Percentiles rank a stretch among this genome's conserved stretches.
Conservation (phyloP, 2,797 vertebrate species). For the Tarsius wallacei region DNA sequence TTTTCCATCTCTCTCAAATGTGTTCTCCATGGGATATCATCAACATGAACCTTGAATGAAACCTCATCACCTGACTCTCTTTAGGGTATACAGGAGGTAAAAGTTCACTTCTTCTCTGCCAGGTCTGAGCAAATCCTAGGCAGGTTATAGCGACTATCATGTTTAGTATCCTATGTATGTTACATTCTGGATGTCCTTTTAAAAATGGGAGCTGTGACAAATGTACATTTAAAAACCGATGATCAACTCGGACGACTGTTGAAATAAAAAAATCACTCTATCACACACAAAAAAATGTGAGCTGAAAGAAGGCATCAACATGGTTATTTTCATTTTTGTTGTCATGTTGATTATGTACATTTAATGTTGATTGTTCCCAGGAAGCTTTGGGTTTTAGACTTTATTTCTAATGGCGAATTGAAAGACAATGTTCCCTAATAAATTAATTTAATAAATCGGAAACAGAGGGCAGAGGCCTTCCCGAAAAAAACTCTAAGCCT, state of each 20-base stretch:
- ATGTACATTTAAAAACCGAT: too few relatives aligned
- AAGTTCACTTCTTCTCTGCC: background rate
- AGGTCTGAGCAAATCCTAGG: background rate
- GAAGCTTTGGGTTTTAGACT: background rate
- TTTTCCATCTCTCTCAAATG: background rate
- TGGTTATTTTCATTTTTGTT: constrained; percentile 37
- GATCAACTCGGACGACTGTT: too few relatives aligned
- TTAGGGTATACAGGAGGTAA: background rate
- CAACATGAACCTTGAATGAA: background rate
- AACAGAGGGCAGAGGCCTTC: constrained; percentile 21
- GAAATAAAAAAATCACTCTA: too few relatives aligned
- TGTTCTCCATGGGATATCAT: background rate
- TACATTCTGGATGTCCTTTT: background rate
- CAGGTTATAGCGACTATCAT: background rate
- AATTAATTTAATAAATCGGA: constrained; percentile 65
- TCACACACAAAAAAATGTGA: constrained; percentile 4
- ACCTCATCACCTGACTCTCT: background rate
- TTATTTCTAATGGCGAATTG: background rate
- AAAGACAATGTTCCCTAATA: constrained; percentile 41
- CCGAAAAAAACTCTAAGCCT: constrained; percentile 63
- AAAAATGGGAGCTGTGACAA: background rate
- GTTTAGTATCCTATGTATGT: background rate
- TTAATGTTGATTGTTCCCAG: background rate
- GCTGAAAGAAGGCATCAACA: background rate
- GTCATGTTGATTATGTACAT: constrained; percentile 2